phyloP scores from a whole-genome alignment of 1,140 invertebrate genomes.

The Campoletis sonorensis region DNA sequence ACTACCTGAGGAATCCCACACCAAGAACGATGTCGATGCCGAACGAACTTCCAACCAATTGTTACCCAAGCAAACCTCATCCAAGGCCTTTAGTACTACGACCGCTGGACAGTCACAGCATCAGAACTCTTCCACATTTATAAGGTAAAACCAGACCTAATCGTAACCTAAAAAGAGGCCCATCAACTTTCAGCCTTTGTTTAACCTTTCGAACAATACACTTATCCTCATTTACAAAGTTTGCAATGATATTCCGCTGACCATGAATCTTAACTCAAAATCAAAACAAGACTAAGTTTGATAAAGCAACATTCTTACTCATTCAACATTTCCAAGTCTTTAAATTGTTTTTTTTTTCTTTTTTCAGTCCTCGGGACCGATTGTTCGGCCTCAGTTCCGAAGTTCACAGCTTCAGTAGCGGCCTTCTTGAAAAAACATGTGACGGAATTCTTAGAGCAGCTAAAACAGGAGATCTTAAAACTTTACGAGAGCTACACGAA shows the following conservation, averaged over 20 bases:
- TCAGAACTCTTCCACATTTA: conserved; percentile 63
- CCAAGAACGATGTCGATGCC: conserved; percentile 33
- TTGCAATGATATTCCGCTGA: no score
- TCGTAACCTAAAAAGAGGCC: background rate
- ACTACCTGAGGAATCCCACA: background rate
- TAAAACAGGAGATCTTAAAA: conserved; percentile 84
- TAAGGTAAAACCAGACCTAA: conserved; percentile 60
- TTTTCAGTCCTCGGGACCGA: conserved; percentile 71
- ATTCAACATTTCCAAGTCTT: background rate
- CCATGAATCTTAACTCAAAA: no score
- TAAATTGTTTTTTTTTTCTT: background rate
- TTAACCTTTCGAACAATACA: no score
- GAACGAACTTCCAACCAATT: conserved; percentile 50
- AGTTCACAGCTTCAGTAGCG: conserved; percentile 74
- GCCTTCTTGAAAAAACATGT: conserved; percentile 86
- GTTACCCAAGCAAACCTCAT: conserved; percentile 57
- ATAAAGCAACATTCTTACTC: no score
- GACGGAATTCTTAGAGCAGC: conserved; percentile 89
- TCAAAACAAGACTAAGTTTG: no score
- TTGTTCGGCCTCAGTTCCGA: conserved; percentile 72
- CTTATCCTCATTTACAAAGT: no score
- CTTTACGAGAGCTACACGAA: conserved; percentile 88
- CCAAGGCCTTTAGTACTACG: conserved; percentile 60
- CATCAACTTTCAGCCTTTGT: background rate
- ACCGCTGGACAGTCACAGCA: conserved; percentile 62